Base-by-base conservation (phyloP, 2,113 vertebrate species). In the Carassius carassius region DNA sequence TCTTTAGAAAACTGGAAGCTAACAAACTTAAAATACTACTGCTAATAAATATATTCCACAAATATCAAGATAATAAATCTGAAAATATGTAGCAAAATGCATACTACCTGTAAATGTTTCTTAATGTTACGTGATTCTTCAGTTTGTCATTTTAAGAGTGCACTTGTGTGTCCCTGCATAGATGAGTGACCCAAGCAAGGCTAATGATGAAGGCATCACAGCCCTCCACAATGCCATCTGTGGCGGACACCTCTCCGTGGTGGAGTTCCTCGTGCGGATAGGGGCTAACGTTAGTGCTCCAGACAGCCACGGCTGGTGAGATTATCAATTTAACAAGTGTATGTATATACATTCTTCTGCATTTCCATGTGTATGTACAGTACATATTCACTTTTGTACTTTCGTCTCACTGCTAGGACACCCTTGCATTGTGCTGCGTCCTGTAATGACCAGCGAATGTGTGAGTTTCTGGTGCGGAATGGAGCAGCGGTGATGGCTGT, bases 221-320 rank as follows among this genome's bases (percentile, higher is more conserved):
- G 97, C 96, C 0, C 94, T 98, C 69, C 97, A 98, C 90, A 98
- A 98, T 0, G 96, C 95, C 76, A 96, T 98, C 90, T 98, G 97
- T 1, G 96, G 96, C 0, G 95, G 96, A 13, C 96, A 97, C 88
- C 94, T 95, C 58, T 69, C 91, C 1, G 93, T 98, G 1, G 97
- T 97, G 12, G 96, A 96, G 82, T 97, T 97, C 87, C 95, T 98
- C 49, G 95, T 98, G 60, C 94, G 91, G 6, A 91, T 92, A 0
- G 96, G 97, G 0, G 96, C 95, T 91, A 96, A 97, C 1, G 95
- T 97, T 87, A 97, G 97, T 49, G 93, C 97, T 3, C 95, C 96
- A 0, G 97, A 98, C 92, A 97, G 97, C 88, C 96, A 98, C 0
- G 96, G 96, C 86, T 98, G 97, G 97, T 98, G 90, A 94, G 37